phyloP scores from a whole-genome alignment of 2,113 vertebrate species.

The Scomber colias region DNA sequence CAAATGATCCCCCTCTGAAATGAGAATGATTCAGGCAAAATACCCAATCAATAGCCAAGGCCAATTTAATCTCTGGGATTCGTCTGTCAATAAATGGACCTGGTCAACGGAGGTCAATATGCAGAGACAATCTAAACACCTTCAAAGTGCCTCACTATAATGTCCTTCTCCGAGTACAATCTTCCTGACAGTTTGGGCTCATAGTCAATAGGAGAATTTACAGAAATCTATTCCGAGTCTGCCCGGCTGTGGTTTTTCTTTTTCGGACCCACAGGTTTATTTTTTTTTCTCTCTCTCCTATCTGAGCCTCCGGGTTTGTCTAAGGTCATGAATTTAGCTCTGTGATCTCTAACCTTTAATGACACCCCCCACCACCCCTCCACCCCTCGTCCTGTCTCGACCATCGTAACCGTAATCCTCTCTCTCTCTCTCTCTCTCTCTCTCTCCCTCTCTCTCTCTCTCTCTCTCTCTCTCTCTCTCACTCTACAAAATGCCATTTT shows the following conservation, averaged over 20 bases:
- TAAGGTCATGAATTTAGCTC: slow-evolving; percentile 29
- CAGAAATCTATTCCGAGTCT: slow-evolving; percentile 50
- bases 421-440: too few species aligned
- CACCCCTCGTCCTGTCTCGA: neutral
- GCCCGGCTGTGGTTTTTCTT: slow-evolving; percentile 39
- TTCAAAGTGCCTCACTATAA: slow-evolving; percentile 69
- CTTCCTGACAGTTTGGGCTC: slow-evolving; percentile 53
- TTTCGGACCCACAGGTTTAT: slow-evolving; percentile 37
- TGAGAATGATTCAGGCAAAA: slow-evolving; percentile 77
- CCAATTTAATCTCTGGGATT: slow-evolving; percentile 81
- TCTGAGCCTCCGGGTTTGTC: neutral
- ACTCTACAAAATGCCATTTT: slow-evolving; percentile 69
- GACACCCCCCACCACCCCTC: neutral
- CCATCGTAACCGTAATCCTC: neutral
- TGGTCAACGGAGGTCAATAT: slow-evolving; percentile 72
- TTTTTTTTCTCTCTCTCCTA: slow-evolving; percentile 12
- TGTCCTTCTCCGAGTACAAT: slow-evolving; percentile 62
- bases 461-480: neutral
- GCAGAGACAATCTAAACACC: slow-evolving; percentile 76
- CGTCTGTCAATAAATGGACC: slow-evolving; percentile 72
- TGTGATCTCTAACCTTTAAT: slow-evolving; percentile 45
- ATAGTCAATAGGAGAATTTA: slow-evolving; percentile 66
- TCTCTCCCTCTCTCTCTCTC: too few species aligned
- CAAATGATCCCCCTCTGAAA: slow-evolving; percentile 76
- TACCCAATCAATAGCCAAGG: slow-evolving; percentile 74